Evolutionary conservation across 2,888 invertebrate species (phyloP).

Genomic region (Gerris lacustris): DNA sequence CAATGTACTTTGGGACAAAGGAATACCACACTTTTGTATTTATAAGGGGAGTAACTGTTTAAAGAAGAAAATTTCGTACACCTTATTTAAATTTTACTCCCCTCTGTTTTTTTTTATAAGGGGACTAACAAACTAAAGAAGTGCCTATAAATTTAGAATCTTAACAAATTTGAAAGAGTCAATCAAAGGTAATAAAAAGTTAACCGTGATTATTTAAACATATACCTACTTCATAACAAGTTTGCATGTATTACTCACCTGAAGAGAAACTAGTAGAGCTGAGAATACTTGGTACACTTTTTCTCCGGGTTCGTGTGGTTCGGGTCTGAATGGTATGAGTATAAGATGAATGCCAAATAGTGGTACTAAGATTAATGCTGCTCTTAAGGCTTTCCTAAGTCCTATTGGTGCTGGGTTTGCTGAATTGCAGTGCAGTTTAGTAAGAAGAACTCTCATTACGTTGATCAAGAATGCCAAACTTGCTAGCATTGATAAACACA

Average conservation of each 20-base stretch:
- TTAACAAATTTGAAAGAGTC: too few species aligned
- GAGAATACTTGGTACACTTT: constrained; percentile 70
- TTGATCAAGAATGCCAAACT: constrained; percentile 78
- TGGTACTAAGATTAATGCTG: constrained; percentile 79
- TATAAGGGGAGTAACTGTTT: too few species aligned
- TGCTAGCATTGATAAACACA: constrained; percentile 63
- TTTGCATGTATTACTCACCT: constrained; percentile 46
- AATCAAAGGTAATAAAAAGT: too few species aligned
- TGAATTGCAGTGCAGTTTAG: constrained; percentile 59
- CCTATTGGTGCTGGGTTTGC: constrained; percentile 45
- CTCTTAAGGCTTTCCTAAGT: constrained; percentile 55
- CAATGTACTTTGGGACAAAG: too few species aligned
- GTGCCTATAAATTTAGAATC: too few species aligned
- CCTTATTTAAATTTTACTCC: too few species aligned
- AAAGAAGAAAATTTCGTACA: too few species aligned
- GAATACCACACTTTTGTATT: too few species aligned
- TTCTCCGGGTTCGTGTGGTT: constrained; percentile 54
- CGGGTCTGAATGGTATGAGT: constrained; percentile 69
- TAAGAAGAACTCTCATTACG: constrained; percentile 73
- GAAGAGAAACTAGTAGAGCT: constrained; percentile 75
- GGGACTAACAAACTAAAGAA: too few species aligned
- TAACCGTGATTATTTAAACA: too few species aligned
- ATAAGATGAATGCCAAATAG: constrained; percentile 83
- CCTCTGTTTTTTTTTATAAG: too few species aligned
- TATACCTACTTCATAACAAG: too few species aligned